Base-by-base conservation (phyloP, 2,797 vertebrate species). In the Otolemur crassicaudatus region DNA sequence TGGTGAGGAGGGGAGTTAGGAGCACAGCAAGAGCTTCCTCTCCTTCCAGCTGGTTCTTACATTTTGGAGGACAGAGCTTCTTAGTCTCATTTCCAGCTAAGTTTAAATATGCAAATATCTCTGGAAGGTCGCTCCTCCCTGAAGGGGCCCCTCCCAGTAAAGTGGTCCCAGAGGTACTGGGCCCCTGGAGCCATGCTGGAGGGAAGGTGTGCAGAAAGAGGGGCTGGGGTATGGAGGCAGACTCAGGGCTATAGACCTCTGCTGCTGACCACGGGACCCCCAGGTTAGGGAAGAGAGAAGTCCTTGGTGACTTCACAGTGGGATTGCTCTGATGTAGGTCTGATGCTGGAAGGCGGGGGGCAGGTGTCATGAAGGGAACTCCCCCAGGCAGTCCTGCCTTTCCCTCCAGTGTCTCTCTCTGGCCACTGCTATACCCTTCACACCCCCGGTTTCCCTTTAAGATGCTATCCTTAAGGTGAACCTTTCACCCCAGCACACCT, bases 81-180 rank as follows among this genome's bases (percentile, higher is more conserved):
- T 60, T 19, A n/a, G 34, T 56, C 37, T 23, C 1, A 1, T 27
- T 29, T 17, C 14, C 49, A 49, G 40, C 31, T 5, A 43, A 46
- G n/a, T 53, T 58, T 40, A 61, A 37, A 70, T 11, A 19, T 16
- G 61, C n/a, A 58, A 29, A 16, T 31, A 19, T 56, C 12, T n/a
- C 17, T 0, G 1, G 4, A 43, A n/a, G 8, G 20, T 56, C 20
- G 20, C 16, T 4, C 37, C 19, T 16, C 29, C 17, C 23, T 14
- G 20, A 72, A 22, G 65, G 29, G 14, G n/a, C n/a, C 23, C n/a
- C 43, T 43, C 37, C 27, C 13, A 58, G 85, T 58, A 72, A 7
- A 49, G 40, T n/a, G 34, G 27, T 43, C 72, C 61, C 12, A 17
- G 84, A 49, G 40, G 31, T 19, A 19, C 72, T 27, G 29, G 40